Base-by-base conservation (phyloP, 2,797 vertebrate genomes). In the Aratinga solstitialis region DNA sequence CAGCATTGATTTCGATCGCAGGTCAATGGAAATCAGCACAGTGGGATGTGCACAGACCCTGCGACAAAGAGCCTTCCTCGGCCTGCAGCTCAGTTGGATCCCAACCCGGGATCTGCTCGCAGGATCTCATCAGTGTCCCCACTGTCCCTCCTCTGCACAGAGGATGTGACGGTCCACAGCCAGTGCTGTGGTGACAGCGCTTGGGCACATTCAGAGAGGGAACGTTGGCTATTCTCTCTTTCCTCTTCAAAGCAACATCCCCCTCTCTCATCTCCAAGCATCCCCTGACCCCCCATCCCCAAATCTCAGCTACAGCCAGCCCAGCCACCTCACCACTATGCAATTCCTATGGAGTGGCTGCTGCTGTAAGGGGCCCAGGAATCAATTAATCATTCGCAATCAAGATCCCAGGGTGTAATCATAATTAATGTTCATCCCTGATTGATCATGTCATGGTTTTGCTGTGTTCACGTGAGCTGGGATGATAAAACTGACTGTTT, bases 341-440 rank as follows among this genome's bases (percentile, higher is more conserved):
- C 63, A 54, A 92, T 90, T 93, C 95, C 90, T 62, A 11, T 0
- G 16, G 84, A 87, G 87, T 7, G 27, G 66, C 81, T 42, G 56
- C 88, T 67, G 76, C 84, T 73, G 94, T 71, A 6, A 90, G 71
- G 87, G 93, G 58, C 83, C 65, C 68, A 19, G 69, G 50, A 93
- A 88, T 96, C 95, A 63, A 96, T 96, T 87, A 95, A 97, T 97
- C 97, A 84, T 96, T 96, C 3, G 14, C 90, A 95, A 96, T 95
- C 94, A 94, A 92, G 96, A 96, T 96, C 95, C 94, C 94, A 78
- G 94, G 87, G 94, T 93, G 93, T 84, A 96, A 96, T 97, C 96
- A 97, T 96, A 97, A 97, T 96, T 97, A 97, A 97, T 96, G 95
- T 95, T 94, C 96, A 93, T 93, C 89, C 78, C 79, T 92, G 96